Evolutionary conservation across 2,888 invertebrate species (phyloP), one percentile per base, ranked within the genome.

Genomic region (Leptinotarsa juncta): DNA sequence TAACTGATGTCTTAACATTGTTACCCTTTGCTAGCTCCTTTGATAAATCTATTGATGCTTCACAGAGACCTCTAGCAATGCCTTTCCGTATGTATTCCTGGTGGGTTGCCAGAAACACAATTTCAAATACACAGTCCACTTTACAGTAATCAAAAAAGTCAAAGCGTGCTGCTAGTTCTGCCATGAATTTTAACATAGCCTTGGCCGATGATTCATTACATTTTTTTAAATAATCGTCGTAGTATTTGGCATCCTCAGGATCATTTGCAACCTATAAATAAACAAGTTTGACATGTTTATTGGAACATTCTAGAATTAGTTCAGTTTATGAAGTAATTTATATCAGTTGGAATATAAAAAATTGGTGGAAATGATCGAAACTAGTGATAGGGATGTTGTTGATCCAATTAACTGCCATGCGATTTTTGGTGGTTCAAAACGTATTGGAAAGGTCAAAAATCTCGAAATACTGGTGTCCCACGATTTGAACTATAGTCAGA

Each of bases 101-200:
- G 3, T 89, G 81, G 0, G 92, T 92, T 0, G 89, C 91, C 32
- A 94, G 81, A 78, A 94, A 94, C 92, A 93, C 93, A 20, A 94
- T 85, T 86, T 94, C 94, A 57, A 93, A 82, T 3, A 92, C 88
- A 83, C 92, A 92, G 73, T 92, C 90, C 0, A 90, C 89, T 23
- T 90, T 88, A 80, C 90, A 92, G 85, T 91, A 89, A 70, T 91
- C 88, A 84, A 93, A 93, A 2, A 94, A 87, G 83, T 94, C 90
- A 57, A 90, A 89, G 75, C 88, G 87, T 0, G 85, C 86, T 78
- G 94, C 94, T 7, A 92, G 89, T 66, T 90, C 86, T 23, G 91
- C 90, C 93, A 94, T 94, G 82, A 91, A 93, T 75, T 91, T 86
- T 78, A 93, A 89, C 1, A 94, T 86, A 0, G 89, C 88, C 67